Evolutionary conservation across 1,140 invertebrate species (phyloP), one percentile per base, ranked within the genome.

Genomic region (Trichogramma pretiosum): DNA sequence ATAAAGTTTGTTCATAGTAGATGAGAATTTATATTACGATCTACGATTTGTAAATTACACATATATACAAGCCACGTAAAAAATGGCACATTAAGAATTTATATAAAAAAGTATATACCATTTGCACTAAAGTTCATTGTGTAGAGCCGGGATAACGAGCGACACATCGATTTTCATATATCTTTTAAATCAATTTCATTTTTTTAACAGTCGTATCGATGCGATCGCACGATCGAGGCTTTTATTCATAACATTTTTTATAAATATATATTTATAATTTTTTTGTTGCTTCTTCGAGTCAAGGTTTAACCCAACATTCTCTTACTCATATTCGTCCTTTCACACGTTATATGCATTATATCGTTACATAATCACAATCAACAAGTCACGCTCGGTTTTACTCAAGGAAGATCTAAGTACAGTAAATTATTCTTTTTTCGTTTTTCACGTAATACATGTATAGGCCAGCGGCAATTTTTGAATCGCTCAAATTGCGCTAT

Each of bases 81-180:
- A 37, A 65, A 71, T 71, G 68, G 68, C 68, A 71, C 68, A 57
- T 68, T 68, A 67, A 65, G 65, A 61, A 64, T 65, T 66, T 63
- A 57, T n/a, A n/a, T n/a, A n/a, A n/a, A n/a, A n/a, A n/a, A n/a
- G n/a, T n/a, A n/a, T n/a, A n/a, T n/a, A n/a, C n/a, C n/a, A n/a
- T 63, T 65, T 67, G 64, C 62, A 63, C 62, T 64, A 68, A 50
- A 56, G 47, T 62, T 59, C 54, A 54, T 50, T 50, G 53, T 44
- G 52, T 54, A 48, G 26, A 17, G 47, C 49, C 32, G 23, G 14
- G 49, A 37, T 30, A 36, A n/a, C n/a, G n/a, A 10, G 19, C 32
- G 35, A 40, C 24, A 46, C 22, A 34, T 45, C 36, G 45, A 53
- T 33, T n/a, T n/a, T n/a, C n/a, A 32, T 10, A 22, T 36, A 50